Evolutionary conservation across 1,140 invertebrate genomes (phyloP).

Genomic region (Solen grandis): DNA sequence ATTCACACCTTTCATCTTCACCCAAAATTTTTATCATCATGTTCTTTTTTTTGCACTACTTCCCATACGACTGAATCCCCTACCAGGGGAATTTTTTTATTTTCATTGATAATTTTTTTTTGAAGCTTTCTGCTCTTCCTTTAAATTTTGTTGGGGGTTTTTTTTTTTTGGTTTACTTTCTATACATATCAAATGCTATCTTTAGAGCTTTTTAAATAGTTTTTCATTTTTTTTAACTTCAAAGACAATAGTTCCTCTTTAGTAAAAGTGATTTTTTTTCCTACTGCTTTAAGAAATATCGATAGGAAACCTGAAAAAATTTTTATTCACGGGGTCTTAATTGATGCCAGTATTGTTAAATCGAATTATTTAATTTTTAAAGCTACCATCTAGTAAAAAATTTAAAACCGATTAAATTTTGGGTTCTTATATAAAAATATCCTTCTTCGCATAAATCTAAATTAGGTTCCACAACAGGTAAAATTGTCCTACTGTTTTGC

Average conservation of each 20-base stretch:
- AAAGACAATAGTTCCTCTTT: constrained; percentile 8
- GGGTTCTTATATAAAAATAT: constrained; percentile 4
- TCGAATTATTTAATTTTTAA: neutral
- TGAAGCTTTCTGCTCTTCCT: neutral
- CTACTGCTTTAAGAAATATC: constrained; percentile 31
- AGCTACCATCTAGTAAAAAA: constrained; percentile 50
- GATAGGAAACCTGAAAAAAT: constrained; percentile 11
- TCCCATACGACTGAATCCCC: neutral
- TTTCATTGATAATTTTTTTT: neutral
- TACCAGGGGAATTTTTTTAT: neutral
- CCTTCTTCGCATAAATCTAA: constrained; percentile 48
- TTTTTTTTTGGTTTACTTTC: neutral
- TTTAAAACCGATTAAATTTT: neutral
- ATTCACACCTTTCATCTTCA: neutral
- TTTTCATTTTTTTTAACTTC: neutral
- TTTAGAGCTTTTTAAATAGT: too few relatives aligned
- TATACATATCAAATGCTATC: too few relatives aligned
- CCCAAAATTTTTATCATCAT: neutral
- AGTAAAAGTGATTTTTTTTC: constrained; percentile 41
- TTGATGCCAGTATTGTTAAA: neutral
- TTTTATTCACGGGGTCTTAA: constrained; percentile 37
- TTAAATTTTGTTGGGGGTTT: neutral
- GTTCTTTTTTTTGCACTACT: neutral
- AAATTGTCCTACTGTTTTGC: constrained; percentile 35
- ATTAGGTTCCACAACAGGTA: constrained; percentile 37